A percentile compares a stretch with the other conserved stretches of the same genome.
Evolutionary conservation across 1,140 invertebrate species (phyloP).

Genomic region (Sitodiplosis mosellana): DNA sequence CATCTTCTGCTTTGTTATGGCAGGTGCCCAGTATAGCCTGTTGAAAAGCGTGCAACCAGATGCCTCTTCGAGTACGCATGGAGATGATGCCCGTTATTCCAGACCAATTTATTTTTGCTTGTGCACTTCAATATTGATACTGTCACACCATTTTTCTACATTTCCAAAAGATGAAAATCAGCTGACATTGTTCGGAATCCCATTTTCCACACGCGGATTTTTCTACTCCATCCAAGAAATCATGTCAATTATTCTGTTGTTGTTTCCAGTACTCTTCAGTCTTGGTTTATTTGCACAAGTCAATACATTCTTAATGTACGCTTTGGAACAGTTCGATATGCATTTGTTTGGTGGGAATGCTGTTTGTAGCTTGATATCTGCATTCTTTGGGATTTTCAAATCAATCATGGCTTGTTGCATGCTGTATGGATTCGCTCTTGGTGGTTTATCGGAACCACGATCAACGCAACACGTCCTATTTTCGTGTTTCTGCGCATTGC

Average conservation of each 20-base stretch:
- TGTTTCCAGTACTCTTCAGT: conserved; percentile 84
- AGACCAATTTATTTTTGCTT: conserved; percentile 91
- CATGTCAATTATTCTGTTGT: conserved; percentile 62
- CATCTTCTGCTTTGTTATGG: conserved; percentile 91
- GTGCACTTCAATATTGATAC: conserved; percentile 37
- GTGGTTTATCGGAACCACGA: conserved; percentile 55
- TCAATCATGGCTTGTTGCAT: conserved; percentile 62
- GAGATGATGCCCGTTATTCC: conserved; percentile 84
- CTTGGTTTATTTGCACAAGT: conserved; percentile 91
- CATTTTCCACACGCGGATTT: conserved; percentile 45
- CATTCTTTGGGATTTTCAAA: conserved; percentile 66
- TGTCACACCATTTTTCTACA: conserved; percentile 15
- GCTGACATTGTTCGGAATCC: conserved; percentile 55
- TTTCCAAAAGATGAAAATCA: background rate
- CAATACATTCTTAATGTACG: conserved; percentile 89
- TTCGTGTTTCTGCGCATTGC: conserved; percentile 82
- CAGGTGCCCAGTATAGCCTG: conserved; percentile 92
- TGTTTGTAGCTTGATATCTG: conserved; percentile 69
- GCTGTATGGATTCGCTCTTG: conserved; percentile 80
- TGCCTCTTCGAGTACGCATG: conserved; percentile 93
- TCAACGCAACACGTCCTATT: conserved; percentile 84
- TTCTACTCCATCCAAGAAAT: conserved; percentile 51
- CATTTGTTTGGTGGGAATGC: conserved; percentile 96
- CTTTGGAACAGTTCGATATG: conserved; percentile 92
- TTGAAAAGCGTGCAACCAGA: conserved; percentile 98